A percentile compares a stretch with the other conserved stretches of the same genome.
phyloP scores from a whole-genome alignment of 1,140 invertebrate genomes.

The Wasmannia auropunctata region DNA sequence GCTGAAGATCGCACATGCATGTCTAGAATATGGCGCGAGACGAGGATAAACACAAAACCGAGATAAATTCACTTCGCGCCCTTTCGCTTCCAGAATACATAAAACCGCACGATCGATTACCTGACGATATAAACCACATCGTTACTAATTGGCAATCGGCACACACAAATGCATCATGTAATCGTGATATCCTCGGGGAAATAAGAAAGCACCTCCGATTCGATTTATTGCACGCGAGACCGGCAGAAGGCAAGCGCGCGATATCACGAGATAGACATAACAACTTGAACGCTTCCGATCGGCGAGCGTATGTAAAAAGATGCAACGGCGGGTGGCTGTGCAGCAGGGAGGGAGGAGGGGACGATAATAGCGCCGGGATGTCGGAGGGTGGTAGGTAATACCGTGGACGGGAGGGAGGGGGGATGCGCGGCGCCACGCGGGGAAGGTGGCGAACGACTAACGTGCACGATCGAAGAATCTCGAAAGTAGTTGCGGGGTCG shows the following conservation, averaged over 20 bases:
- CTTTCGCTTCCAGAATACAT: background rate
- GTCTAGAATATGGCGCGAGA: background rate
- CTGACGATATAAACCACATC: background rate
- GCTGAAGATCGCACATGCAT: background rate
- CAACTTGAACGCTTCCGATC: conserved; percentile 15
- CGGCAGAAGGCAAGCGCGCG: background rate
- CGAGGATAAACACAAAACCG: background rate
- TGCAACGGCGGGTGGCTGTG: background rate
- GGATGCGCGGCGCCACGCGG: background rate
- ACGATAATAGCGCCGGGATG: conserved; percentile 71
- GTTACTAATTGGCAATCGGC: background rate
- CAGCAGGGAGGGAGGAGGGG: background rate
- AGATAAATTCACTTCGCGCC: conserved; percentile 15
- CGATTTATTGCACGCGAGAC: background rate
- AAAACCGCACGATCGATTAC: background rate
- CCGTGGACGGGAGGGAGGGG: too few relatives aligned
- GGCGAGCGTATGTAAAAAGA: conserved; percentile 2
- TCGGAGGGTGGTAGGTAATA: conserved; percentile 37
- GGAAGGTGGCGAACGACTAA: conserved; percentile 58
- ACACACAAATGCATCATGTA: background rate
- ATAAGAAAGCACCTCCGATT: background rate
- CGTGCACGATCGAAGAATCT: conserved; percentile 64
- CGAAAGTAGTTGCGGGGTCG: conserved; percentile 15
- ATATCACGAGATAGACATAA: conserved; percentile 10
- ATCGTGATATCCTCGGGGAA: background rate